Conservation (phyloP, 2,888 invertebrate species). For the Sthenelais limicola region DNA sequence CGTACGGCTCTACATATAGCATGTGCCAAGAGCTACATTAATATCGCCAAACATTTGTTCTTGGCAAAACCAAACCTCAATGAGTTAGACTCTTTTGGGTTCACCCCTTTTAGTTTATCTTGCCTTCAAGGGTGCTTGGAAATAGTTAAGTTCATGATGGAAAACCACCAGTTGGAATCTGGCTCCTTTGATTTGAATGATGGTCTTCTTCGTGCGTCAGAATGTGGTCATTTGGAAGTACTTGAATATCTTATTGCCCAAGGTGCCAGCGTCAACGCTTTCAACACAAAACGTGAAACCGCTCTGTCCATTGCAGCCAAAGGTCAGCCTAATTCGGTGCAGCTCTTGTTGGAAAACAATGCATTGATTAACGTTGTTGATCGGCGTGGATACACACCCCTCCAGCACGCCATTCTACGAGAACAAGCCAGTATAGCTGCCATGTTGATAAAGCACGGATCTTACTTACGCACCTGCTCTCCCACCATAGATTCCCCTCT, state of each 20-base stretch:
- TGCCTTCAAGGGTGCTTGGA: conserved; percentile 48
- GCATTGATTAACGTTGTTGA: conserved; percentile 45
- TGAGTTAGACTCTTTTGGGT: conserved; percentile 43
- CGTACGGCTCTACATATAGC: conserved; percentile 49
- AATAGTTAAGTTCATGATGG: conserved; percentile 41
- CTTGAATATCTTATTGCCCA: conserved; percentile 44
- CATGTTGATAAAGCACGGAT: conserved; percentile 47
- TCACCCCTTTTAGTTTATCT: conserved; percentile 48
- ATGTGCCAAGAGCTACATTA: conserved; percentile 45
- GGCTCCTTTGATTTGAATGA: conserved; percentile 40
- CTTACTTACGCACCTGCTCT: conserved; percentile 28
- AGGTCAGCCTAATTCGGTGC: conserved; percentile 44
- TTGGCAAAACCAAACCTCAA: conserved; percentile 32
- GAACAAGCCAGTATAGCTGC: conserved; percentile 47
- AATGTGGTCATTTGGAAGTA: conserved; percentile 46
- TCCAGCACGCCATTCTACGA: conserved; percentile 45
- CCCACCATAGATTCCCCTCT: conserved; percentile 45
- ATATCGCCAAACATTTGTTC: conserved; percentile 45
- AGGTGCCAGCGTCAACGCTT: conserved; percentile 46
- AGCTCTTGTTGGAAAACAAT: conserved; percentile 45
- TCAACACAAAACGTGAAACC: conserved; percentile 44
- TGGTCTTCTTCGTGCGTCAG: conserved; percentile 45
- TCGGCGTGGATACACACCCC: conserved; percentile 46
- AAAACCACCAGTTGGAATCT: neutral
- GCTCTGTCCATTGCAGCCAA: conserved; percentile 45